A percentile compares a stretch with the other conserved stretches of the same genome.
Conservation (phyloP, 1,140 invertebrate genomes). For the Onthophagus taurus region DNA sequence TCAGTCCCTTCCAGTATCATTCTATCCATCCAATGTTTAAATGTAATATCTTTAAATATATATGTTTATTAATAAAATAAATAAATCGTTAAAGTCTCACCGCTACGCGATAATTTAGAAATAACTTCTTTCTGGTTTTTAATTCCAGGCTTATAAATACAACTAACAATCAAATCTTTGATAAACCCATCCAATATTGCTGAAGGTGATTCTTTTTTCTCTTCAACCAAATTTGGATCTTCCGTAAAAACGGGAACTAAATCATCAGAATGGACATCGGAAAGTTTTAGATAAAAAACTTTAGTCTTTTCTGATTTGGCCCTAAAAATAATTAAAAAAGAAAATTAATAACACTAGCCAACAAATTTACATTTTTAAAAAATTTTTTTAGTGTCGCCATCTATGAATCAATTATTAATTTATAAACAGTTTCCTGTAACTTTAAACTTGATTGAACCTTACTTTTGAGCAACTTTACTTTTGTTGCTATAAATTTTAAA, state of each 20-base stretch:
- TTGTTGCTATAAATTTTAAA: conserved; percentile 16
- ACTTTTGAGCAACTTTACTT: conserved; percentile 16
- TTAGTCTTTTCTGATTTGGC: conserved; percentile 17
- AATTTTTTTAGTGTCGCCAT: background rate
- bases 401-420: too few relatives aligned
- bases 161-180: conserved; percentile 11
- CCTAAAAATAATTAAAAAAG: conserved; percentile 12
- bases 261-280: conserved; percentile 8
- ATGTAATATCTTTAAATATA: background rate
- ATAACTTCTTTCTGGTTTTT: conserved; percentile 4
- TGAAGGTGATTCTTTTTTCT: background rate
- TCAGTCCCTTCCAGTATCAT: background rate
- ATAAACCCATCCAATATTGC: conserved; percentile 3
- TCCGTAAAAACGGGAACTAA: conserved; percentile 11
- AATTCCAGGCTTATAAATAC: background rate
- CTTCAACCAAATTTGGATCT: conserved; percentile 9
- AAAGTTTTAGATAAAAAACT: conserved; percentile 14
- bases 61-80: background rate
- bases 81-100: conserved; percentile 1
- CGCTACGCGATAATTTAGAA: conserved; percentile 1
- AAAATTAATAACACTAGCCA: background rate
- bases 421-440: background rate
- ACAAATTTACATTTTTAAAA: background rate
- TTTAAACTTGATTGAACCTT: background rate
- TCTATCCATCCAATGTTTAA: background rate